Base-by-base conservation (phyloP, 2,113 vertebrate genomes). In the Astatotilapia flaviijosephi region DNA sequence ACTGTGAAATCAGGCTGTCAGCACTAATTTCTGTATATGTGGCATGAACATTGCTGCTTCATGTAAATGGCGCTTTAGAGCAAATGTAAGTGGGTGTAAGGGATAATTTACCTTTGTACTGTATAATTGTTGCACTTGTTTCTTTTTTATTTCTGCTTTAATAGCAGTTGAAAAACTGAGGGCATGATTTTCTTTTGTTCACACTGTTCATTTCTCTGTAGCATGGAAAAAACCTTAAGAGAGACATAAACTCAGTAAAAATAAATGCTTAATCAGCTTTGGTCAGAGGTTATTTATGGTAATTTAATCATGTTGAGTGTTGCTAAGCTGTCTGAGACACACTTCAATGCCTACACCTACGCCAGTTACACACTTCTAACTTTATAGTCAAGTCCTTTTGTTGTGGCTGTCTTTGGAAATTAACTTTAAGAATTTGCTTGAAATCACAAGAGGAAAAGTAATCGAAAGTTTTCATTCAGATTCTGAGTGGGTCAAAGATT, bases 1-100 rank as follows among this genome's bases (percentile, higher is more conserved):
- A 47, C 80, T 60, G 80, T 88, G 23, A 87, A 73, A 88, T 86
- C 45, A 31, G 3, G 3, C 23, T 33, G 79, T 77, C 54, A 47
- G 60, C 35, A 11, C 3, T n/a, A 54, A 79, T 55, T 68, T 73
- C 14, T 1, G 5, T 40, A 13, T 35, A 21, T 60, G 15, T 1
- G 3, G 31, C 26, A 33, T 17, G 40, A 62, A 13, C 56, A 14
- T 17, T 42, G 6, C 33, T 9, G 26, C 73, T 47, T 58, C 47
- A 51, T 60, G 12, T 40, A 65, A 55, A 80, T 83, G 31, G 37
- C 4, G 26, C 23, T 45, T 81, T 62, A 49, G 17, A 28, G 19
- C 47, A n/a, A n/a, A 19, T 37, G 21, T 7, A 62, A 31, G 28
- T 26, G 47, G 11, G 2, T 49, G 31, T 17, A 11, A 62, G 11